Evolutionary conservation across 2,797 vertebrate species (phyloP).

Genomic region (Synaphobranchus kaupii): DNA sequence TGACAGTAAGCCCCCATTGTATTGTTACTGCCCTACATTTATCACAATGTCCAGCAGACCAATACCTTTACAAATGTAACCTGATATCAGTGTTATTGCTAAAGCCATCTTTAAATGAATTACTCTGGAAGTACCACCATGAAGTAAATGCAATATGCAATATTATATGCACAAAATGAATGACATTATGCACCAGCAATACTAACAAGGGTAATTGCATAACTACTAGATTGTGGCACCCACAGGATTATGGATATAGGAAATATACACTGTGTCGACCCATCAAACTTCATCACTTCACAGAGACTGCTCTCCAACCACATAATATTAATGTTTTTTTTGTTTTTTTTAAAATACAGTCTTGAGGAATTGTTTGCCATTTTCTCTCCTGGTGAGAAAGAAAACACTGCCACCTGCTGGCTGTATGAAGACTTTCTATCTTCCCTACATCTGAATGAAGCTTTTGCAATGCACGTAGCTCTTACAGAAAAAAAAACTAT

Average conservation of each 20-base stretch:
- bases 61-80: too few relatives aligned
- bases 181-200: not conserved
- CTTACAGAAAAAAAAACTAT: not conserved
- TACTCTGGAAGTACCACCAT: not conserved
- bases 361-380: not conserved
- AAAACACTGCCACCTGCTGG: constrained; percentile 49
- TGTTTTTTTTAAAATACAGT: too few relatives aligned
- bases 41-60: too few relatives aligned
- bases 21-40: too few relatives aligned
- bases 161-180: not conserved
- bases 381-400: not conserved
- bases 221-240: not conserved
- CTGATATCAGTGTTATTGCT: not conserved
- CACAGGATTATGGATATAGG: not conserved
- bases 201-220: not conserved
- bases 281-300: not conserved
- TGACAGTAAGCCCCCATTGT: too few relatives aligned
- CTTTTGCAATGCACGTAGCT: not conserved
- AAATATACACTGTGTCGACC: not conserved
- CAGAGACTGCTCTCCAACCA: not conserved
- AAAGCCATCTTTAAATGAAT: not conserved
- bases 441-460: not conserved
- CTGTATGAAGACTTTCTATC: not conserved
- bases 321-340: not conserved
- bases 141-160: not conserved